Evolutionary conservation across 2,113 vertebrate genomes (phyloP).

Genomic region (Rhizomys pruinosus): DNA sequence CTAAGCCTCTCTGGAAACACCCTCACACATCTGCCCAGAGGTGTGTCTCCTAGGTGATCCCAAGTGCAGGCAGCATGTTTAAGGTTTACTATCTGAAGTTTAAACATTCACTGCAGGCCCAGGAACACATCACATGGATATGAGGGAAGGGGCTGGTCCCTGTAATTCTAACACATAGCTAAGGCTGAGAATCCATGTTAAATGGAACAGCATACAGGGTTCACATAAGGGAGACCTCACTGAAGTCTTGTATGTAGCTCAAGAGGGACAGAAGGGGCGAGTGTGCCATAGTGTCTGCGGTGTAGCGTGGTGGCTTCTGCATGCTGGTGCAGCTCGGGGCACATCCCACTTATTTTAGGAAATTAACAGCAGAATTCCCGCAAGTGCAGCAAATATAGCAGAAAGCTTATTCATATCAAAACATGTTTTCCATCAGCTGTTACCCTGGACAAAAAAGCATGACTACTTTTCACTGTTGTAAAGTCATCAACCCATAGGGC

Average conservation of each 20-base stretch:
- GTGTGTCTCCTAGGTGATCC: neutral
- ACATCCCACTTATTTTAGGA: neutral
- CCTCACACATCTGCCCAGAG: neutral
- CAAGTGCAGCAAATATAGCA: neutral
- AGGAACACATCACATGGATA: neutral
- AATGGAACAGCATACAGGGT: no score
- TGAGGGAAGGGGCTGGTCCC: neutral
- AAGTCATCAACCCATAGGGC: no score
- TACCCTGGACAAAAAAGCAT: neutral
- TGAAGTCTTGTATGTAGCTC: neutral
- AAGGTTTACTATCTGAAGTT: neutral
- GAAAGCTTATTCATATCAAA: neutral
- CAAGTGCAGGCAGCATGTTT: neutral
- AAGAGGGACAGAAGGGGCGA: accelerated
- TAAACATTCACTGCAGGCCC: neutral
- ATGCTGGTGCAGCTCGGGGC: neutral
- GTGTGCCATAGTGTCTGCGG: neutral
- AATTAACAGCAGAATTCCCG: neutral
- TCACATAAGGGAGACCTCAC: neutral
- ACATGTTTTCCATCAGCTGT: neutral
- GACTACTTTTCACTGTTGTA: neutral
- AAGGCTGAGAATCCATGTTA: neutral
- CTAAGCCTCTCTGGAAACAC: neutral
- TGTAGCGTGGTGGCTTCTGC: neutral
- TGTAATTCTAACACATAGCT: neutral